A percentile compares a stretch with the other conserved stretches of the same genome.
Conservation (phyloP, 2,888 invertebrate species). For the Schizotus pectinicornis region DNA sequence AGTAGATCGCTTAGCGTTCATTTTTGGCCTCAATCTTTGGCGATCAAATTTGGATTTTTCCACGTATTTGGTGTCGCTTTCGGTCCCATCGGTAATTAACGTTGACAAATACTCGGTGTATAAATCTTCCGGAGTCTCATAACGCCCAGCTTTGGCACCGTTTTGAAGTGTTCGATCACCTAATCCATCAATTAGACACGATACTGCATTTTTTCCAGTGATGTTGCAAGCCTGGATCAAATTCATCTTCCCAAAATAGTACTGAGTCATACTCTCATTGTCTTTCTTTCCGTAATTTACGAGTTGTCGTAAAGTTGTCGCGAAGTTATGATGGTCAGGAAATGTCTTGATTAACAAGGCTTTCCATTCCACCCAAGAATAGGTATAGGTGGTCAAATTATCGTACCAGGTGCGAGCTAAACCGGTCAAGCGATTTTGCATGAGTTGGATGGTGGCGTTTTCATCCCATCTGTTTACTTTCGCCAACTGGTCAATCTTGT, state of each 20-base stretch:
- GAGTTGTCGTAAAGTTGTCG: conserved; percentile 13
- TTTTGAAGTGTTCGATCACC: conserved; percentile 9
- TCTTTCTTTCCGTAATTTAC: conserved; percentile 5
- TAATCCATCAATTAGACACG: conserved; percentile 30
- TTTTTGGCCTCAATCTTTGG: too few relatives aligned
- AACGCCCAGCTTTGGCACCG: conserved; percentile 20
- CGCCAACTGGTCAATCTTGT: conserved; percentile 28
- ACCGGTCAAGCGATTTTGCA: conserved; percentile 4
- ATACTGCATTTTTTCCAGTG: conserved; percentile 26
- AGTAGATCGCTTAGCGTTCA: too few relatives aligned
- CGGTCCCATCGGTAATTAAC: too few relatives aligned
- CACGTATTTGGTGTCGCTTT: too few relatives aligned
- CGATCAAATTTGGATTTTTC: too few relatives aligned
- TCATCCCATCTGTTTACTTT: conserved; percentile 18
- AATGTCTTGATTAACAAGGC: conserved; percentile 15
- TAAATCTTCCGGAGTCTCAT: conserved; percentile 3
- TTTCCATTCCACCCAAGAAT: conserved; percentile 26
- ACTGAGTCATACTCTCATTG: conserved; percentile 21
- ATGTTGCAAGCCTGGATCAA: conserved; percentile 21
- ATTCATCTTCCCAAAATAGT: conserved; percentile 28
- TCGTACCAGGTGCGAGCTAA: conserved; percentile 10
- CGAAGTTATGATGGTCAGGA: conserved; percentile 19
- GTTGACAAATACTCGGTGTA: neutral
- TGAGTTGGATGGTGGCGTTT: neutral
- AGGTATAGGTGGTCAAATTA: conserved; percentile 7